Conservation (phyloP, 2,113 vertebrate genomes). For the Microcebus jonahi region DNA sequence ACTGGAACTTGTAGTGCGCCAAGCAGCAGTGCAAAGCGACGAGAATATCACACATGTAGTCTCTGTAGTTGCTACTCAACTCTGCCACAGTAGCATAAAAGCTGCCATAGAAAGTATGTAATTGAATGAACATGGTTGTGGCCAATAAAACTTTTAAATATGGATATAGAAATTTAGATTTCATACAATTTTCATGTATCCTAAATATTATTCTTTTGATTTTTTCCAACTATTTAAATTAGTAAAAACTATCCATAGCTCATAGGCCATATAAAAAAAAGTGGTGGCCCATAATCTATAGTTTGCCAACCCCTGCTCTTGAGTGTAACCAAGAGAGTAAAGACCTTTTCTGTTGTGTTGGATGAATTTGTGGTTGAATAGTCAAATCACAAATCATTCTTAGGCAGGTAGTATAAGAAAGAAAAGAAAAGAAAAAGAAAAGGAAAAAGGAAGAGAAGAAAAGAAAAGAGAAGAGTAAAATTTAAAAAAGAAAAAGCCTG, state of each 20-base stretch:
- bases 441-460: too few species aligned
- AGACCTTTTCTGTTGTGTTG: not conserved
- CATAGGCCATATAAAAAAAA: not conserved
- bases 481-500: not conserved
- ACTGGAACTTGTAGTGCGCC: not conserved
- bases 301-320: not conserved
- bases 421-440: too few species aligned
- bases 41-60: not conserved
- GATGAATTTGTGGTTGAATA: not conserved
- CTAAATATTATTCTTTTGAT: not conserved
- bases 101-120: accelerated
- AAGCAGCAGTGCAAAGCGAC: not conserved
- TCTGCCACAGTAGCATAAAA: not conserved
- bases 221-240: constrained; percentile 6
- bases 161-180: not conserved
- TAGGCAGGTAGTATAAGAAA: too few species aligned
- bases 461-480: too few species aligned
- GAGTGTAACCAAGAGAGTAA: not conserved
- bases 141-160: not conserved
- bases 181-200: not conserved
- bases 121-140: not conserved
- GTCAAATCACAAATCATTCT: not conserved
- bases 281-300: not conserved
- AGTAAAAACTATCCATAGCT: not conserved
- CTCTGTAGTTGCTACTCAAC: not conserved